Percentiles rank a stretch among this genome's conserved stretches.
phyloP scores from a whole-genome alignment of 2,113 vertebrate genomes.

The Oreotrochilus melanogaster region DNA sequence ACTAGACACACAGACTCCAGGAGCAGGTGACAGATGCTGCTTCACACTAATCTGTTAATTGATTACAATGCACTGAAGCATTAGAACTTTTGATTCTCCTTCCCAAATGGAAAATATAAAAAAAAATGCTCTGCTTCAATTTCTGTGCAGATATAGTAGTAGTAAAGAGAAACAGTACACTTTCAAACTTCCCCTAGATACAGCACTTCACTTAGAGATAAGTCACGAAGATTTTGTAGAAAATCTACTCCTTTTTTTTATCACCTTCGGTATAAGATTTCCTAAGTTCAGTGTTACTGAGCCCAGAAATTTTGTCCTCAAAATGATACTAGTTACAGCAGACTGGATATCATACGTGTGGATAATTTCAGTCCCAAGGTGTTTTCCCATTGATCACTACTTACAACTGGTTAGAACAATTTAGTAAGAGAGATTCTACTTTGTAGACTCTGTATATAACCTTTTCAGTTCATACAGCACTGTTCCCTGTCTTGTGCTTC shows the following conservation, averaged over 20 bases:
- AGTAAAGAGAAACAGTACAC: not conserved
- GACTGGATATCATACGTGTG: not conserved
- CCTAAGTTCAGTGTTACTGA: not conserved
- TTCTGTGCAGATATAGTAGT: not conserved
- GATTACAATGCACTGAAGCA: slow-evolving; percentile 37
- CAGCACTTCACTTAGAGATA: not conserved
- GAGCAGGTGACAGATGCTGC: not conserved
- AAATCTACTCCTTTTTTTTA: not conserved
- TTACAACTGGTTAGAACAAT: not conserved
- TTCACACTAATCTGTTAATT: slow-evolving; percentile 48
- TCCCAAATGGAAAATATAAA: not conserved
- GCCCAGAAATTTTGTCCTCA: not conserved
- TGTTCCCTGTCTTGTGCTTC: not conserved
- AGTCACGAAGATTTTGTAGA: not conserved
- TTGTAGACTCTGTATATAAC: not conserved
- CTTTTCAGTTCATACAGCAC: not conserved
- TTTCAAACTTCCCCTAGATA: not conserved
- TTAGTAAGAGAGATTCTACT: not conserved
- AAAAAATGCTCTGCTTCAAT: not conserved
- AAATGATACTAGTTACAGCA: not conserved
- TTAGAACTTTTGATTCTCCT: not conserved
- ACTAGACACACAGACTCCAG: not conserved
- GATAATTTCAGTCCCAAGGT: not conserved
- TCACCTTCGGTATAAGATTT: not conserved
- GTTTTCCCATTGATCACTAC: not conserved